phyloP scores from a whole-genome alignment of 2,113 vertebrate genomes.

The Rhinolophus sinicus region DNA sequence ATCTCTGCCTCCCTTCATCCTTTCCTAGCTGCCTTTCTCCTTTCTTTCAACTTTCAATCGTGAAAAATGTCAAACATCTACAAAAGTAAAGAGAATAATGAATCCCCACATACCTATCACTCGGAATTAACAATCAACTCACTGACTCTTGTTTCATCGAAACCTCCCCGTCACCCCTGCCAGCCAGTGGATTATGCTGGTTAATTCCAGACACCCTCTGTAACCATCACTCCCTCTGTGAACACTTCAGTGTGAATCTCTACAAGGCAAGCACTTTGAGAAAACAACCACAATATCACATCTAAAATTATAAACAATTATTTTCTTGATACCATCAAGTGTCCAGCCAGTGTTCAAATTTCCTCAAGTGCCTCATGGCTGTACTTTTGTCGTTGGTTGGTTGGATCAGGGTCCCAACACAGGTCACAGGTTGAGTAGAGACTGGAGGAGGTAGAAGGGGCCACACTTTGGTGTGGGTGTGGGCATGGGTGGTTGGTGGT shows the following conservation, averaged over 20 bases:
- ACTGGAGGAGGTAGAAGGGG: background rate
- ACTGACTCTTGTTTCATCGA: background rate
- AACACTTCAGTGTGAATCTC: background rate
- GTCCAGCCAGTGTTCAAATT: background rate
- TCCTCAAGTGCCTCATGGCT: background rate
- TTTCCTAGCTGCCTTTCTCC: background rate
- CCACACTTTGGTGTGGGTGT: background rate
- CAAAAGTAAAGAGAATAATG: background rate
- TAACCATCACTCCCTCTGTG: background rate
- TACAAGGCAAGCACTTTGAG: background rate
- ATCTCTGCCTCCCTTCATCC: rapidly evolving
- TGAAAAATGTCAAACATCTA: background rate
- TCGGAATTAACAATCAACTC: background rate
- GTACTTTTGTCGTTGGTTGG: background rate
- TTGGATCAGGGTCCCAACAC: background rate
- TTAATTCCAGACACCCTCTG: background rate
- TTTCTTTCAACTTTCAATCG: background rate
- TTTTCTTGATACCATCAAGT: background rate
- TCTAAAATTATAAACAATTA: background rate
- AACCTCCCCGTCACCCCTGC: background rate
- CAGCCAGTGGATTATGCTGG: background rate
- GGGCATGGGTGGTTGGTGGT: background rate
- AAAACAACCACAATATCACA: background rate
- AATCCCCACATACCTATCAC: too few species aligned
- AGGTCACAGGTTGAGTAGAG: background rate